phyloP scores from a whole-genome alignment of 1,140 invertebrate genomes.

The Bombus affinis region DNA sequence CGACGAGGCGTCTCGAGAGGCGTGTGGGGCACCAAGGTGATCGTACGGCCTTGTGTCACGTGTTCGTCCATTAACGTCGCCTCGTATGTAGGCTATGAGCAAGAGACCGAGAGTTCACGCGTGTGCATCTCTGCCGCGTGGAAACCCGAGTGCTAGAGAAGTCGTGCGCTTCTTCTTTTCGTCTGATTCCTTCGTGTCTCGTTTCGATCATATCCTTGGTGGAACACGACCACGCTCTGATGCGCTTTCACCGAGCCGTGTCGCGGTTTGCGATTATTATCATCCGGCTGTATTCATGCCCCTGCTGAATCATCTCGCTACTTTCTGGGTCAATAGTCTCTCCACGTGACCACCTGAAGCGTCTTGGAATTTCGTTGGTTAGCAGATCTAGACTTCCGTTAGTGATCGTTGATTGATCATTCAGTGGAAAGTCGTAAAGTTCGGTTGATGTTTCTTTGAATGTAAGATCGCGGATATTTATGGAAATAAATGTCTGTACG shows the following conservation, averaged over 20 bases:
- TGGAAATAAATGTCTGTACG: too few species aligned
- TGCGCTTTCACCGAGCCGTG: conserved; percentile 11
- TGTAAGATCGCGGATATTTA: too few species aligned
- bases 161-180: not conserved
- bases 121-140: not conserved
- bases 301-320: not conserved
- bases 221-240: not conserved
- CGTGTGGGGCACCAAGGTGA: conserved; percentile 60
- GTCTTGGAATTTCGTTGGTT: not conserved
- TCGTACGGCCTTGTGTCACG: conserved; percentile 64
- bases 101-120: conserved; percentile 26
- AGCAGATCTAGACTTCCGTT: too few species aligned
- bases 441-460: too few species aligned
- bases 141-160: not conserved
- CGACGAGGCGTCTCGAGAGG: conserved; percentile 46
- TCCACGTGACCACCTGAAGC: not conserved
- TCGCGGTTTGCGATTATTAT: not conserved
- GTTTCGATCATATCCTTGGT: not conserved
- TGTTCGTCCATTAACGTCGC: conserved; percentile 49
- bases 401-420: too few species aligned
- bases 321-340: conserved; percentile 18
- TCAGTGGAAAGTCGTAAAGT: too few species aligned
- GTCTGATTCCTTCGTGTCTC: not conserved
- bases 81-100: conserved; percentile 44
- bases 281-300: not conserved